A percentile compares a stretch with the other conserved stretches of the same genome.
These are phyloP conservation scores for Rutilus rutilus DNA, from an alignment of 2,113 vertebrate genomes.

Conservation along the genomic window DNA sequence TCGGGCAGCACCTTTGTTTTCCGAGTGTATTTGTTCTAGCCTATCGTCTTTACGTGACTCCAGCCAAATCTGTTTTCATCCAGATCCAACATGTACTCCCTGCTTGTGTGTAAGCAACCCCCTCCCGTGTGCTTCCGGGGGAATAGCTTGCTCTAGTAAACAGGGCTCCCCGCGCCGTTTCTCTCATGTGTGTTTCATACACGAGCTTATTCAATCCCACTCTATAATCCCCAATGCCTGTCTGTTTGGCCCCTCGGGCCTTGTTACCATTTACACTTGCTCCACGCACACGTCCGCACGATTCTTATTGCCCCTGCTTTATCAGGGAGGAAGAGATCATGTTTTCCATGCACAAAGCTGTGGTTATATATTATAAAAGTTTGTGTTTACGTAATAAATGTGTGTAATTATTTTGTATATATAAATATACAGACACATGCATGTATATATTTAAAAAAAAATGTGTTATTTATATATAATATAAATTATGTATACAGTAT, in stretches of 20 bases:
- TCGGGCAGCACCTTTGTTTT: neutral
- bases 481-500: no score
- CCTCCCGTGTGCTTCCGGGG: neutral
- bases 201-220: constrained; percentile 16
- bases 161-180: neutral
- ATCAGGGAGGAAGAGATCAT: neutral
- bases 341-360: constrained; percentile 12
- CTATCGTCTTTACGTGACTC: neutral
- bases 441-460: no score
- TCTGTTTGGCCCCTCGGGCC: constrained; percentile 46
- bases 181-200: constrained; percentile 1
- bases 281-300: neutral
- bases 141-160: neutral
- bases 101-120: neutral
- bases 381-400: no score
- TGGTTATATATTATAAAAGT: no score
- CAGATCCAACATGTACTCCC: neutral
- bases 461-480: no score
- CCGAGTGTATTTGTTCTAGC: neutral
- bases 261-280: constrained; percentile 52
- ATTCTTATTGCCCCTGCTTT: constrained; percentile 18
- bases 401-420: no score
- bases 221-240: neutral
- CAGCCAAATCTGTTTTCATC: constrained; percentile 9
- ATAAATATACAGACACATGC: no score